Evolutionary conservation across 2,888 invertebrate species (phyloP).

Genomic region (Abscondita cerata): DNA sequence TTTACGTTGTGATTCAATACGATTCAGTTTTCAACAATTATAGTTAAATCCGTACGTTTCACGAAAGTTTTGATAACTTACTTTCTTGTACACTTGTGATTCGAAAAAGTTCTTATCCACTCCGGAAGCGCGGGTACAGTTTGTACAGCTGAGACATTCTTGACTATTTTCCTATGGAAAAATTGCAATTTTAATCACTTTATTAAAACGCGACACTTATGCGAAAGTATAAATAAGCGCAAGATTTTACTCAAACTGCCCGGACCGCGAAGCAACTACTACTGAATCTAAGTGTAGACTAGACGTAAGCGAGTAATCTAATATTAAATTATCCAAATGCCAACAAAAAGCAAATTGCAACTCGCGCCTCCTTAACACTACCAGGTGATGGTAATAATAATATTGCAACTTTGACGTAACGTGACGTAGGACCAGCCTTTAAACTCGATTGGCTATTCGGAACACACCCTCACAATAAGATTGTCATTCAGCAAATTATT

Average conservation of each 20-base stretch:
- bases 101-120: background rate
- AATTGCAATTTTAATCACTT: background rate
- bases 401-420: slow-evolving; percentile 29
- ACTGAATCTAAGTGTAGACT: background rate
- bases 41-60: background rate
- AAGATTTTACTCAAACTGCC: too few species aligned
- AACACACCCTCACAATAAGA: slow-evolving; percentile 38
- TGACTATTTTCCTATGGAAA: background rate
- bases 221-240: too few species aligned
- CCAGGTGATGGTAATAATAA: slow-evolving; percentile 27
- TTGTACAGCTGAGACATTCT: background rate
- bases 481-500: slow-evolving; percentile 29
- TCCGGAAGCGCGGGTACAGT: background rate
- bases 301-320: background rate
- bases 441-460: slow-evolving; percentile 30
- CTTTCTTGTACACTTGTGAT: background rate
- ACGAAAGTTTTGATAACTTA: background rate
- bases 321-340: slow-evolving; percentile 13
- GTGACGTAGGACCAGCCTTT: slow-evolving; percentile 41
- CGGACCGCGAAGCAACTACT: background rate
- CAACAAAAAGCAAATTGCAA: slow-evolving; percentile 22
- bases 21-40: background rate
- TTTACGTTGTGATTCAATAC: background rate
- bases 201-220: too few species aligned
- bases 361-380: slow-evolving; percentile 10